These are phyloP conservation scores for Leptinotarsa haldemani DNA, from an alignment of 2,888 invertebrate species.

Conservation along the genomic window DNA sequence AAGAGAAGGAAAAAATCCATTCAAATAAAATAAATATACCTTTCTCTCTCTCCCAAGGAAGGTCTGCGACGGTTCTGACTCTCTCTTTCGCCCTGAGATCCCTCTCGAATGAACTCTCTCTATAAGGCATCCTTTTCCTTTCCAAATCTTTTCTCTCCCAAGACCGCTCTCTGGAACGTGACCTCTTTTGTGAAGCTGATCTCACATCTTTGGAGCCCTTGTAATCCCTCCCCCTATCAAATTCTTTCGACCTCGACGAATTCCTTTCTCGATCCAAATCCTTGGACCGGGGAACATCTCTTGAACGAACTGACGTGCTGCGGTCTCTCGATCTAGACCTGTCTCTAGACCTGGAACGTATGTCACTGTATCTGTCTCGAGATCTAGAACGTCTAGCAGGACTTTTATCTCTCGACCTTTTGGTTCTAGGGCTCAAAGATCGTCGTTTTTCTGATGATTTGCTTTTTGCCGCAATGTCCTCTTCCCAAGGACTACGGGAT, in stretches of 20 bases:
- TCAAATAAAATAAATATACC: slow-evolving; percentile 31
- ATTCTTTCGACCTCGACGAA: not conserved
- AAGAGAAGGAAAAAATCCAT: too few relatives aligned
- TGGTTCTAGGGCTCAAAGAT: slow-evolving; percentile 26
- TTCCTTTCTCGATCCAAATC: not conserved
- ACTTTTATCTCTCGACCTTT: slow-evolving; percentile 33
- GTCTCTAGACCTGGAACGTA: slow-evolving; percentile 11
- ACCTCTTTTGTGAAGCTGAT: slow-evolving; percentile 31
- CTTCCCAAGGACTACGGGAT: slow-evolving; percentile 65
- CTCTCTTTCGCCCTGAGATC: slow-evolving; percentile 53
- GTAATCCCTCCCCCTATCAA: not conserved
- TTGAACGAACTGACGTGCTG: not conserved
- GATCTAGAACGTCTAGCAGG: slow-evolving; percentile 26
- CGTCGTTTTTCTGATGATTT: slow-evolving; percentile 22
- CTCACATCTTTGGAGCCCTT: slow-evolving; percentile 40
- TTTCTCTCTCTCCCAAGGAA: slow-evolving; percentile 57
- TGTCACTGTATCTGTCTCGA: slow-evolving; percentile 16
- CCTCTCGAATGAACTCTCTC: slow-evolving; percentile 54
- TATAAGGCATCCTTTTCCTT: slow-evolving; percentile 21
- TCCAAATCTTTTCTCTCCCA: slow-evolving; percentile 39
- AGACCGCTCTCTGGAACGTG: slow-evolving; percentile 45
- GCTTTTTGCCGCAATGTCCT: slow-evolving; percentile 45
- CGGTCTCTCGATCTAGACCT: slow-evolving; percentile 28
- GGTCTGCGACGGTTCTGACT: slow-evolving; percentile 53
- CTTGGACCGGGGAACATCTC: slow-evolving; percentile 12